These are phyloP conservation scores for Drosophila koepferae DNA, from an alignment of 2,888 invertebrate species.

Conservation along the genomic window DNA sequence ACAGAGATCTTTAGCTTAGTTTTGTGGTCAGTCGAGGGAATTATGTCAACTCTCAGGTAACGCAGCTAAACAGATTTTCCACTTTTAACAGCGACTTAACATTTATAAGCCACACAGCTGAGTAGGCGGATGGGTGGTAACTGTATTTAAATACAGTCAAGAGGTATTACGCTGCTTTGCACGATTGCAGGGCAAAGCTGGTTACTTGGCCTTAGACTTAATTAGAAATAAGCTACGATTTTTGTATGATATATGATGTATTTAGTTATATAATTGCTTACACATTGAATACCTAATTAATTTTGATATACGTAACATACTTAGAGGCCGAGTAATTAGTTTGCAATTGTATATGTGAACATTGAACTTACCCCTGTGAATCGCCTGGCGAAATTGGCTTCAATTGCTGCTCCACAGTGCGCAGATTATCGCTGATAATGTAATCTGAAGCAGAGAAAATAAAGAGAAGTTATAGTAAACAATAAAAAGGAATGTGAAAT, in stretches of 20 bases:
- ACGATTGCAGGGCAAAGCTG: neutral
- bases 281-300: too few relatives aligned
- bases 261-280: neutral
- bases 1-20: conserved; percentile 9
- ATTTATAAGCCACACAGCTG: neutral
- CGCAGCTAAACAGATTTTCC: conserved; percentile 13
- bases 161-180: neutral
- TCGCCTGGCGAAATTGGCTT: conserved; percentile 84
- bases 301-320: neutral
- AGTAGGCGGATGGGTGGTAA: too few relatives aligned
- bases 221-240: neutral
- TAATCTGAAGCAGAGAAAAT: conserved; percentile 85
- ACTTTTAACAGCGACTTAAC: conserved; percentile 11
- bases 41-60: conserved; percentile 26
- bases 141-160: neutral
- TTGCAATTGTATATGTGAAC: too few relatives aligned
- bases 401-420: conserved; percentile 85
- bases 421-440: conserved; percentile 86
- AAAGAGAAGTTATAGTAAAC: neutral
- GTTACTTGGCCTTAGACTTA: neutral
- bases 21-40: conserved; percentile 44
- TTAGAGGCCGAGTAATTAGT: conserved; percentile 40
- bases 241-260: neutral
- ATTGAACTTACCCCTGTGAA: conserved; percentile 86
- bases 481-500: too few relatives aligned